Percentiles rank a stretch among this genome's conserved stretches.
phyloP scores from a whole-genome alignment of 2,113 vertebrate genomes.

The Dipodomys spectabilis region DNA sequence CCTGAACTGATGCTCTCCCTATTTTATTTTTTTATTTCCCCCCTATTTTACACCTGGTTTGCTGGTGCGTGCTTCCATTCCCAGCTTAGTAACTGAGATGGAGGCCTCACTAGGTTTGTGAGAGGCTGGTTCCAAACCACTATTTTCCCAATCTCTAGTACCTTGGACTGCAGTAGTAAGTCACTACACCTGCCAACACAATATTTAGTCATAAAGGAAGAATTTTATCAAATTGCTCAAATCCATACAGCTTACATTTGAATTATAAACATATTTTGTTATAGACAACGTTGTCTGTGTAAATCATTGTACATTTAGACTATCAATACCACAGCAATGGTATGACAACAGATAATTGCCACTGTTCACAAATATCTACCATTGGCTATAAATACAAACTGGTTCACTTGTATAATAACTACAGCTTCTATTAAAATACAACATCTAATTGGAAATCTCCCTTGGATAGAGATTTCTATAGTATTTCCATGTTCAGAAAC shows the following conservation, averaged over 20 bases:
- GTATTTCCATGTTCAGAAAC: constrained; percentile 12
- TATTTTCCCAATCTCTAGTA: no score
- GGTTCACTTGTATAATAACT: constrained; percentile 30
- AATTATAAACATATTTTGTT: neutral
- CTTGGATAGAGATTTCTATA: neutral
- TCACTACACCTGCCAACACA: no score
- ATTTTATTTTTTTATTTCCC: no score
- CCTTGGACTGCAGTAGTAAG: no score
- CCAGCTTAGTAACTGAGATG: no score
- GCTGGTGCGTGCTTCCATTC: no score
- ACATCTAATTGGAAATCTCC: neutral
- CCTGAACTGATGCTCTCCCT: no score
- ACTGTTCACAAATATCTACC: neutral
- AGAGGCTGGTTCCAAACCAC: no score
- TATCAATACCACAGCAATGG: neutral
- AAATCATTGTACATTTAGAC: neutral
- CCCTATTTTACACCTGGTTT: no score
- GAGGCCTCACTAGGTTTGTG: no score
- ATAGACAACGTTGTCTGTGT: neutral
- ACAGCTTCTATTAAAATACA: neutral
- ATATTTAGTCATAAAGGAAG: neutral
- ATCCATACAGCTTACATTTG: neutral
- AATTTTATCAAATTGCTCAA: constrained; percentile 1
- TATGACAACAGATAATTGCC: neutral
- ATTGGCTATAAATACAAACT: constrained; percentile 16